Evolutionary conservation across 2,888 invertebrate genomes (phyloP).

Genomic region (Macrophya annulata): DNA sequence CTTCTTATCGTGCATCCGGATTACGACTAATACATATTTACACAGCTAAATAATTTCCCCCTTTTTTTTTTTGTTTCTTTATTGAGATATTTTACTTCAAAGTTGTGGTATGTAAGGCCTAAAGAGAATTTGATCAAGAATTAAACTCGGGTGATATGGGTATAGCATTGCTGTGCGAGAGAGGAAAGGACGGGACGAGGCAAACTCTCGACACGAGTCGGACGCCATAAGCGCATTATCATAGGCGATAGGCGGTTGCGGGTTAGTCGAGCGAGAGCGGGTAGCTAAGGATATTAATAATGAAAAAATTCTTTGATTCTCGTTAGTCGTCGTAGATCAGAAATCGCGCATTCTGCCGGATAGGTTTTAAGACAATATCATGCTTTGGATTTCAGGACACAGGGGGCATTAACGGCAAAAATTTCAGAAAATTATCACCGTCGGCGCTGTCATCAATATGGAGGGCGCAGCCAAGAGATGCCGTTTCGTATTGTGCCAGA

Average conservation of each 20-base stretch:
- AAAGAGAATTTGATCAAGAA: background rate
- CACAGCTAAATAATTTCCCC: background rate
- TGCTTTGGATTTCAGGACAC: slow-evolving; percentile 80
- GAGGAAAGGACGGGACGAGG: slow-evolving; percentile 21
- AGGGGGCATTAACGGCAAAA: slow-evolving; percentile 86
- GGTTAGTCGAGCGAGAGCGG: background rate
- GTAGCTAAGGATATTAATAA: slow-evolving; percentile 34
- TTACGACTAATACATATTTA: slow-evolving; percentile 12
- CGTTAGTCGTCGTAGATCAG: slow-evolving; percentile 59
- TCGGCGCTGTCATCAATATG: slow-evolving; percentile 86
- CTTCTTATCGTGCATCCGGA: background rate
- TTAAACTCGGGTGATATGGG: background rate
- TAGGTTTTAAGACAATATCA: slow-evolving; percentile 75
- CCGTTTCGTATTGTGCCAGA: slow-evolving; percentile 62
- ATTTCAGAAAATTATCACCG: slow-evolving; percentile 86
- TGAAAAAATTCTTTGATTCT: slow-evolving; percentile 42
- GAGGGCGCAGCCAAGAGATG: slow-evolving; percentile 71
- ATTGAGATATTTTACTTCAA: background rate
- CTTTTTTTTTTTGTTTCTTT: background rate
- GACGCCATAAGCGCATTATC: slow-evolving; percentile 51
- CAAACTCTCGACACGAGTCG: slow-evolving; percentile 23
- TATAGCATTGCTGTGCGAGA: background rate
- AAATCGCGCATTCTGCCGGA: slow-evolving; percentile 77
- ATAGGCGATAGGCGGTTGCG: background rate
- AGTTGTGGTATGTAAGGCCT: background rate